Evolutionary conservation across 64 coral and sea anemone species (phyloP).

Genomic region (Porites australiensis): DNA sequence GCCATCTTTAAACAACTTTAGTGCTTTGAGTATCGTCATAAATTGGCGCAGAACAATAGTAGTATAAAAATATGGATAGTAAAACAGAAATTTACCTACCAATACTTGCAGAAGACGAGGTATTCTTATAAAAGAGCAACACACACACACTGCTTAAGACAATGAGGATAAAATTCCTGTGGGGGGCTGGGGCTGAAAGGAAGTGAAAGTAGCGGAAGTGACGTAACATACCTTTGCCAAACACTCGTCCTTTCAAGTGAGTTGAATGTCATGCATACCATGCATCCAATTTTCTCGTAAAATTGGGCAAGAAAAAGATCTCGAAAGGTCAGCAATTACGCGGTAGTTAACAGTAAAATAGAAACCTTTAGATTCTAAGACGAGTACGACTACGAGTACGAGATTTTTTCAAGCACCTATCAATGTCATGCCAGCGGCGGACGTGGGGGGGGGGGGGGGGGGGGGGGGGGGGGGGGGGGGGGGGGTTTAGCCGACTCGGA

Average conservation of each 20-base stretch:
- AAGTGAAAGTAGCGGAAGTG: not conserved
- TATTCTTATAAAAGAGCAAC: not conserved
- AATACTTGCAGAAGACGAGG: not conserved
- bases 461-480: no score
- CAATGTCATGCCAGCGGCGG: no score
- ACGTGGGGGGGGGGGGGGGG: no score
- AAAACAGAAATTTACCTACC: not conserved
- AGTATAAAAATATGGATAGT: not conserved
- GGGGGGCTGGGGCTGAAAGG: not conserved
- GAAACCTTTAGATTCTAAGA: no score
- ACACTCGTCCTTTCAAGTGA: not conserved
- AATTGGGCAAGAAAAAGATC: no score
- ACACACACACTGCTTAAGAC: not conserved
- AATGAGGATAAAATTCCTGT: not conserved
- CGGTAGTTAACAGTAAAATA: no score
- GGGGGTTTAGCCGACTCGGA: no score
- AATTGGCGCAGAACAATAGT: not conserved
- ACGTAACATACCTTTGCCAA: not conserved
- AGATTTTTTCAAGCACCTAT: no score
- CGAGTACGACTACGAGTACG: no score
- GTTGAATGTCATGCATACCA: not conserved
- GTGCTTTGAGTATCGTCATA: not conserved
- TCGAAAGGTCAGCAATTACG: no score
- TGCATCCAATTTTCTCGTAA: not conserved
- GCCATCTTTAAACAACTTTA: not conserved